Base-by-base conservation (phyloP, 2,797 vertebrate genomes). In the Varecia variegata region DNA sequence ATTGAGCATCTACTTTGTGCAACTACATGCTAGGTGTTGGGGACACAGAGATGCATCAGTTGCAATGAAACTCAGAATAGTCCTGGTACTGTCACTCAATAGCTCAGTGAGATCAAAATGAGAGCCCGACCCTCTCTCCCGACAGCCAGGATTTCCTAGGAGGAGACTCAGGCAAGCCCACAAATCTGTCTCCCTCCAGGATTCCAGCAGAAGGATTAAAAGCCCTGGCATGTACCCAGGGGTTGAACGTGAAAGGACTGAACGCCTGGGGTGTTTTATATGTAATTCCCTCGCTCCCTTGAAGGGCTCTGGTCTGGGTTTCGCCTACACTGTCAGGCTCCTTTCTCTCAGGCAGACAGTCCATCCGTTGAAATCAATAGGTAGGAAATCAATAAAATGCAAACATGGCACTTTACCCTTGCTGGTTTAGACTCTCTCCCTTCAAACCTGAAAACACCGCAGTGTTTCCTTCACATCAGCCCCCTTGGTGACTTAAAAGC, bases 331-430 rank as follows among this genome's bases (percentile, higher is more conserved):
- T 96, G 97, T 95, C 97, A 93, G 90, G 97, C 97, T 97, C 88
- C 68, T 96, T 97, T 89, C 94, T 98, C 84, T 94, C 93, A 90
- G 30, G 23, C 94, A 98, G 98, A 97, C 96, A 98, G 97, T 97
- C 98, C 97, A 97, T 97, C 97, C 90, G 21, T 96, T 92, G 88
- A 97, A 98, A 98, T 98, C 98, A 98, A 98, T 98, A 98, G 94
- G 87, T 95, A 98, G 93, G 88, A 97, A 98, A 96, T 98, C 98
- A 97, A 98, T 98, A 97, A 98, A 98, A 98, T 98, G 97, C 97
- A 98, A 98, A 98, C 87, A 10, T 27, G 93, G 97, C 92, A 96
- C 97, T 98, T 98, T 90, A 97, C 91, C 94, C 96, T 97, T 77
- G 81, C 91, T 95, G 93, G 87, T 96, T 95, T 95, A 95, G 96